Conservation (phyloP, 92 coral and sea anemone genomes). For the Siderastrea siderea region DNA sequence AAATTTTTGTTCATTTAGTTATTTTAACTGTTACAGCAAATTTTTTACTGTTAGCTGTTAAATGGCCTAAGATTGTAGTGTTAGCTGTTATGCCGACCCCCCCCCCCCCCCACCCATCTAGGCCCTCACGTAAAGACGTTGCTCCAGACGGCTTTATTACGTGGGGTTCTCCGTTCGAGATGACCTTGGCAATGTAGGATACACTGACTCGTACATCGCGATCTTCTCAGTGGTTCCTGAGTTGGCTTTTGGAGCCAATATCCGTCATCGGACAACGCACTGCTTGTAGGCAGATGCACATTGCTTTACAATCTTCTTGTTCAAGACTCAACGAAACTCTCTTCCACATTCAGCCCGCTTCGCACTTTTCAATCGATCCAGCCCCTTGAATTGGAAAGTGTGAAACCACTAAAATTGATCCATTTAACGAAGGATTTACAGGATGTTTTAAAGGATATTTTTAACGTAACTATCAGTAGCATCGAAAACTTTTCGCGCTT, state of each 20-base stretch:
- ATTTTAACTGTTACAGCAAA: no score
- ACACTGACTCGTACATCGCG: no score
- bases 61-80: no score
- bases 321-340: slow-evolving; percentile 36
- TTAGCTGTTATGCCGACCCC: no score
- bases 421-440: neutral
- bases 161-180: no score
- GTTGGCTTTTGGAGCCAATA: slow-evolving; percentile 33
- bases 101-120: no score
- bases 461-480: neutral
- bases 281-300: neutral
- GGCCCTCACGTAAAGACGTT: neutral
- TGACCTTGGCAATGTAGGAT: no score
- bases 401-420: slow-evolving; percentile 5
- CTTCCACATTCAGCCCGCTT: slow-evolving; percentile 8
- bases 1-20: no score
- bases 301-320: slow-evolving; percentile 4
- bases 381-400: slow-evolving; percentile 32
- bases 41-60: no score
- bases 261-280: slow-evolving; percentile 12
- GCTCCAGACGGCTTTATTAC: no score
- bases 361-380: slow-evolving; percentile 20
- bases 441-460: neutral
- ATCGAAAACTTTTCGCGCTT: slow-evolving; percentile 19
- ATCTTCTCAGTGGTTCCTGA: neutral